Base-by-base conservation (phyloP, 2,113 vertebrate genomes). In the Pachycephala philippinensis region DNA sequence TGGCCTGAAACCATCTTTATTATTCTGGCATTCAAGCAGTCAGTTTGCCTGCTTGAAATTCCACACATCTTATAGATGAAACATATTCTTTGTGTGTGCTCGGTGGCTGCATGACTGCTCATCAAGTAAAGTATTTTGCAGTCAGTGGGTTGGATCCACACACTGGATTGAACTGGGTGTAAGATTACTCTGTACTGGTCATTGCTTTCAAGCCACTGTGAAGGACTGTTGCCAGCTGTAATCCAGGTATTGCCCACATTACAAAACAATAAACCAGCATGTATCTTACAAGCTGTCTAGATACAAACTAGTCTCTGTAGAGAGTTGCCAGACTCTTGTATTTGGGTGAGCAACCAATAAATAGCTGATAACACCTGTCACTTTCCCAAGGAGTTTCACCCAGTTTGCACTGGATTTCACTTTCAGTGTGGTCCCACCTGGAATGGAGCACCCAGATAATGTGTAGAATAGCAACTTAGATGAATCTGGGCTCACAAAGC, bases 31-130 rank as follows among this genome's bases (percentile, higher is more conserved):
- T 77, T 87, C 68, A 95, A 40, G 39, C 27, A 69, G 40, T 64
- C 40, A 93, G 30, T 31, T 68, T 79, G 23, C 30, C 37, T 77
- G 27, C 40, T 94, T 87, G 87, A 60, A 87, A 69, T 87, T 89
- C 37, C 24, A 69, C 7, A 11, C 4, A 0, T 21, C 42, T 57
- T 30, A 82, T 8, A 63, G 31, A 49, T 57, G 6, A 85, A 90
- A 63, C 54, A 42, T 28, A 50, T 61, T 69, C 7, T 83, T 95
- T 35, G 12, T 3, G 6, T 63, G 15, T 53, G 20, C 28, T 49
- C 15, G 22, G 17, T 44, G 24, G 5, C 52, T 76, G 33, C 39
- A 35, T n/a, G 39, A 50, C 30, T 94, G 28, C 15, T 60, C 24
- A 61, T 54, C 35, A 52, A 64, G 45, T 37, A n/a, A 42, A 1